A percentile compares a stretch with the other conserved stretches of the same genome.
phyloP scores from a whole-genome alignment of 2,113 vertebrate species.

The Camelus bactrianus region DNA sequence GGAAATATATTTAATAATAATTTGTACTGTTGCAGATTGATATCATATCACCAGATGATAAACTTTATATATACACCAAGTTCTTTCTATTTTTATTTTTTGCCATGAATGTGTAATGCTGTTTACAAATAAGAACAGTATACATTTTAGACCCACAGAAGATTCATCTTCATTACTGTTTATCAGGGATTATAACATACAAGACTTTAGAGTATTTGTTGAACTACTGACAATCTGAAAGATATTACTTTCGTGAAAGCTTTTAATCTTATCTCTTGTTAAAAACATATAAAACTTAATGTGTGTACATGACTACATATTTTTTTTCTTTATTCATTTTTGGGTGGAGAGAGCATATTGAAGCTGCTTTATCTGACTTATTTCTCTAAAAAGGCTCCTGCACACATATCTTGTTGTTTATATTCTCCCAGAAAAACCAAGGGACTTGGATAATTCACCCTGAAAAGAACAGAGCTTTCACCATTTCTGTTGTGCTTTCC shows the following conservation, averaged over 20 bases:
- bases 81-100: neutral
- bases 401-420: neutral
- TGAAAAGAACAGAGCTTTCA: conserved; percentile 10
- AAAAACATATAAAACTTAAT: neutral
- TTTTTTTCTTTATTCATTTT: neutral
- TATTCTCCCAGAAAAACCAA: neutral
- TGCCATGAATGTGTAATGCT: neutral
- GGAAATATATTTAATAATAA: conserved; percentile 6
- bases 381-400: neutral
- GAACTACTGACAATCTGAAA: neutral
- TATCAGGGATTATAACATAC: neutral
- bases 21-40: neutral
- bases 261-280: conserved; percentile 3
- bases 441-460: neutral
- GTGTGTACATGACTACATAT: neutral
- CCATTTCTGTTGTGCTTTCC: conserved; percentile 31
- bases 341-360: neutral
- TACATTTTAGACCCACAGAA: neutral
- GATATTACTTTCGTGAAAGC: neutral
- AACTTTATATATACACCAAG: neutral
- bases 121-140: neutral
- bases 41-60: neutral
- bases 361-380: neutral
- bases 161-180: neutral
- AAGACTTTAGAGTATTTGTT: neutral